Base-by-base conservation (phyloP, 2,113 vertebrate species). In the Ageneiosus marmoratus region DNA sequence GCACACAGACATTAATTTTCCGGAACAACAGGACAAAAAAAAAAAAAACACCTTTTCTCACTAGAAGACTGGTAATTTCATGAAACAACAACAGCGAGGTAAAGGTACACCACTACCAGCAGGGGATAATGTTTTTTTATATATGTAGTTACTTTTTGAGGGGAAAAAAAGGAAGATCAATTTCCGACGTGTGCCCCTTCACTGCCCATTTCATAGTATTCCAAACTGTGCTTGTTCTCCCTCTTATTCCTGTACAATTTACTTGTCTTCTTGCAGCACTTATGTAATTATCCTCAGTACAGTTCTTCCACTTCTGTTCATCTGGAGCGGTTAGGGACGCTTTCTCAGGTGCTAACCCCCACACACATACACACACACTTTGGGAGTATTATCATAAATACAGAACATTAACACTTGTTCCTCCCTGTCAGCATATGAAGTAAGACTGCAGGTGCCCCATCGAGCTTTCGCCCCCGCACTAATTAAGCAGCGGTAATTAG, bases 401-500 rank as follows among this genome's bases (percentile, higher is more conserved):
- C 93, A 96, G 94, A 95, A 93, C 95, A 96, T 97, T 96, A 97
- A 96, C 95, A 96, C 95, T 96, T 96, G 95, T 96, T 96, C 95
- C 94, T 95, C 94, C 94, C 95, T 96, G 96, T 96, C 96, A 97
- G 95, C 94, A 95, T 94, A 95, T 96, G 96, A 97, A 96, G 96
- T 96, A 96, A 96, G 95, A 95, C 95, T 95, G 96, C 96, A 95
- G 95, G 95, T 96, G 95, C 96, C 96, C 95, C 94, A 92, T 93
- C 93, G 95, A 95, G 95, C 94, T 95, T 95, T 95, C 95, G 95
- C 95, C 95, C 96, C 94, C 95, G 93, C 95, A 95, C 95, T 96
- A 96, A 97, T 97, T 97, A 96, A 96, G 94, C 91, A 94, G 92
- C 94, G 94, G 96, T 97, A 97, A 97, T 97, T 96, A 96, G 94